A percentile compares a stretch with the other conserved stretches of the same genome.
phyloP scores from a whole-genome alignment of 64 coral and sea anemone species.

The Montipora efflorescens region DNA sequence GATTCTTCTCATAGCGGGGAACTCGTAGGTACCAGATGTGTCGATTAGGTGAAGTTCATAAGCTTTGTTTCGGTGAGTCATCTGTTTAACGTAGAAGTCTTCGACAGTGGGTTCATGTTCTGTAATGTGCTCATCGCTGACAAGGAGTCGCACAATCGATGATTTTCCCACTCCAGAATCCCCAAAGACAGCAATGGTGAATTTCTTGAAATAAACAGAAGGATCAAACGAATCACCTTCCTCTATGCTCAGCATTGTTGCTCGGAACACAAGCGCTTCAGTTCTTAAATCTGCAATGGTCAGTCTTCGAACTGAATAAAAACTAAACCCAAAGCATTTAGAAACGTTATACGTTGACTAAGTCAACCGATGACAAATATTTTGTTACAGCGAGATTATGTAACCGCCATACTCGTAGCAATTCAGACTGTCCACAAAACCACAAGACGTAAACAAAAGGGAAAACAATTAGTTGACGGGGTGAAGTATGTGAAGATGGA shows the following conservation, averaged over 20 bases:
- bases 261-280: background rate
- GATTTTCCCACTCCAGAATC: slow-evolving; percentile 89
- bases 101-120: slow-evolving; percentile 85
- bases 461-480: too few species aligned
- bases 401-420: too few species aligned
- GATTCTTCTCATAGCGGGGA: slow-evolving; percentile 90
- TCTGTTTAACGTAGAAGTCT: slow-evolving; percentile 84
- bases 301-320: background rate
- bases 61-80: slow-evolving; percentile 66
- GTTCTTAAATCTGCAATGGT: too few species aligned
- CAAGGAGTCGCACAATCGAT: slow-evolving; percentile 70
- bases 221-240: background rate
- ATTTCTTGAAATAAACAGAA: slow-evolving; percentile 30
- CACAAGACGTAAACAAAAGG: too few species aligned
- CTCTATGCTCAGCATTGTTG: background rate
- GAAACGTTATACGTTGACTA: background rate
- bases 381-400: background rate
- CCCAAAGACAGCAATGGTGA: slow-evolving; percentile 92
- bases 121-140: slow-evolving; percentile 51
- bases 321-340: too few species aligned
- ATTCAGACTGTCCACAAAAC: too few species aligned
- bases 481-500: too few species aligned
- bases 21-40: slow-evolving; percentile 91
- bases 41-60: slow-evolving; percentile 81
- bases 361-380: background rate